Base-by-base conservation (phyloP, 2,797 vertebrate species). In the Acanthurus leucopareius region DNA sequence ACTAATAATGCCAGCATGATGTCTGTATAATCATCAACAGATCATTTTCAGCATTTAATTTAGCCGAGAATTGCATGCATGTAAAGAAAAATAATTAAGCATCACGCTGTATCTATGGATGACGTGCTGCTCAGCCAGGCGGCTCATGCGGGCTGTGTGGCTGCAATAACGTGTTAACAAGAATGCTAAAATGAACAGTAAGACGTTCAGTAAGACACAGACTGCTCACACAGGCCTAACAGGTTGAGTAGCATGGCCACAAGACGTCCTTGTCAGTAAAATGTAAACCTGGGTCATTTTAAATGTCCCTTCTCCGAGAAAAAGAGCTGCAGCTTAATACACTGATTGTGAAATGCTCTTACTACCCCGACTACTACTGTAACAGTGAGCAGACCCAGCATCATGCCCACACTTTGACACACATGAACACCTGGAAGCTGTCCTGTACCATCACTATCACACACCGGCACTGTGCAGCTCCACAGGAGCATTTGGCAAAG, bases 401-500 rank as follows among this genome's bases (percentile, higher is more conserved):
- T 13, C 8, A 1, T 44, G 16, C 10, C n/a, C n/a, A 48, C 57
- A 68, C 57, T n/a, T 47, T 58, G 17, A 44, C 51, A 61, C 25
- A 51, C 44, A 61, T 22, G 7, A 62, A 75, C 67, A 77, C 82
- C 70, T 75, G 67, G 66, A 75, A 68, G 60, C 67, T 80, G 70
- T 75, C 68, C 35, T 57, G 63, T 38, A 61, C 16, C 25, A 70
- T 84, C 61, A 63, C 69, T 32, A 14, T 84, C 47, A 76, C 47
- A 40, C 42, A n/a, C 15, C n/a, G 1, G 7, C 48, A 48, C n/a
- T 17, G 25, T 32, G 63, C 38, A 44, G 48, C 79, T 79, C 65
- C 58, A 71, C 47, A 3, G 44, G 28, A 71, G 51, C 47, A 58
- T 75, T 74, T 58, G 49, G 54, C 66, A 66, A 42, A 63, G 51